phyloP scores from a whole-genome alignment of 2,888 invertebrate species.

The Parnassius apollo region DNA sequence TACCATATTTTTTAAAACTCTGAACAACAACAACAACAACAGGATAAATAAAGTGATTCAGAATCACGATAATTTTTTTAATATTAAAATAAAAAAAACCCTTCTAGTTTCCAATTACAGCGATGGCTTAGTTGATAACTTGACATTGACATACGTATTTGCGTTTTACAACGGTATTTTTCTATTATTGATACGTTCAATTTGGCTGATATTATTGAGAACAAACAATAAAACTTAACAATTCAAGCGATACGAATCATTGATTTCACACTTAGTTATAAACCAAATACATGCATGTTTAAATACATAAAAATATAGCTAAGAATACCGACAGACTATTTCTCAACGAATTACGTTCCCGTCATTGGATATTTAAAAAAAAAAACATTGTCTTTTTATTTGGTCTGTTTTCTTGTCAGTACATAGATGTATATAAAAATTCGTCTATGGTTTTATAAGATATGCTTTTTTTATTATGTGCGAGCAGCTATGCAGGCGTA shows the following conservation, averaged over 20 bases:
- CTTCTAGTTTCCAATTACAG: constrained; percentile 7
- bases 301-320: too few relatives aligned
- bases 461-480: too few relatives aligned
- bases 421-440: too few relatives aligned
- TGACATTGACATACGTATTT: constrained; percentile 16
- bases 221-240: too few relatives aligned
- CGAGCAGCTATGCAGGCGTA: too few relatives aligned
- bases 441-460: too few relatives aligned
- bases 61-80: constrained; percentile 18
- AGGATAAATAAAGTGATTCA: constrained; percentile 9
- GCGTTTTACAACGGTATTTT: constrained; percentile 14
- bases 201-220: too few relatives aligned
- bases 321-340: not conserved
- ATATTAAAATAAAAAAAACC: constrained; percentile 22
- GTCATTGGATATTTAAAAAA: constrained; percentile 1
- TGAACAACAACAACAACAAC: constrained; percentile 16
- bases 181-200: too few relatives aligned
- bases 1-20: constrained; percentile 35
- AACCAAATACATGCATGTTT: too few relatives aligned
- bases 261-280: too few relatives aligned
- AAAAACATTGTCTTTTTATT: not conserved
- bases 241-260: too few relatives aligned
- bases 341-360: constrained; percentile 13
- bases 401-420: too few relatives aligned
- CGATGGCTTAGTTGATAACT: constrained; percentile 10